These are phyloP conservation scores for Catajapyx aquilonaris DNA, from an alignment of 1,140 invertebrate genomes.

Conservation along the genomic window DNA sequence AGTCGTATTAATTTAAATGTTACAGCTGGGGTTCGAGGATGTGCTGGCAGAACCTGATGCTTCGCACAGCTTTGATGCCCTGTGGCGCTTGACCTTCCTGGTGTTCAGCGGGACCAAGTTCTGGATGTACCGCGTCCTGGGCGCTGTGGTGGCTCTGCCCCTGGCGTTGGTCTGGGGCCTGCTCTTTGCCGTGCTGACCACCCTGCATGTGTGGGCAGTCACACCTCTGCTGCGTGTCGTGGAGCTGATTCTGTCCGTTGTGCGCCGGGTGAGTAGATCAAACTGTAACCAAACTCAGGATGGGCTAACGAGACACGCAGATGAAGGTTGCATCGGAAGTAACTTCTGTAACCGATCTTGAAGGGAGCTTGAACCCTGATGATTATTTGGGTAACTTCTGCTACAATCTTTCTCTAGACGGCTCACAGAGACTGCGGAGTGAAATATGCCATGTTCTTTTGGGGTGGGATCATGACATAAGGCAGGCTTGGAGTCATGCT, in stretches of 20 bases:
- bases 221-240: slow-evolving; percentile 17
- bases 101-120: slow-evolving; percentile 22
- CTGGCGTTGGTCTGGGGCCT: slow-evolving; percentile 23
- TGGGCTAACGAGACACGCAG: no score
- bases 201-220: slow-evolving; percentile 21
- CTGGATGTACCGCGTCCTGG: slow-evolving; percentile 21
- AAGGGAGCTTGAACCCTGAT: no score
- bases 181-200: slow-evolving; percentile 21
- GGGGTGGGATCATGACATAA: no score
- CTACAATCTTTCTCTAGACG: no score
- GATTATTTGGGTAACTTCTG: no score
- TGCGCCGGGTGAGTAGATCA: slow-evolving; percentile 16
- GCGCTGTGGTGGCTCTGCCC: slow-evolving; percentile 18
- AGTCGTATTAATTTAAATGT: no score
- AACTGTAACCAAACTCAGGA: no score
- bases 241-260: slow-evolving; percentile 13
- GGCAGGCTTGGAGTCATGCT: no score
- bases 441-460: no score
- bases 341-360: no score
- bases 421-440: no score
- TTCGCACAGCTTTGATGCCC: slow-evolving; percentile 22
- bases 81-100: slow-evolving; percentile 22
- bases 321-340: no score
- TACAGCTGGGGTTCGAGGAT: slow-evolving; percentile 24
- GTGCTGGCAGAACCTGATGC: slow-evolving; percentile 27